These are phyloP conservation scores for Porites lutea DNA, from an alignment of 64 coral and sea anemone species.

Conservation along the genomic window DNA sequence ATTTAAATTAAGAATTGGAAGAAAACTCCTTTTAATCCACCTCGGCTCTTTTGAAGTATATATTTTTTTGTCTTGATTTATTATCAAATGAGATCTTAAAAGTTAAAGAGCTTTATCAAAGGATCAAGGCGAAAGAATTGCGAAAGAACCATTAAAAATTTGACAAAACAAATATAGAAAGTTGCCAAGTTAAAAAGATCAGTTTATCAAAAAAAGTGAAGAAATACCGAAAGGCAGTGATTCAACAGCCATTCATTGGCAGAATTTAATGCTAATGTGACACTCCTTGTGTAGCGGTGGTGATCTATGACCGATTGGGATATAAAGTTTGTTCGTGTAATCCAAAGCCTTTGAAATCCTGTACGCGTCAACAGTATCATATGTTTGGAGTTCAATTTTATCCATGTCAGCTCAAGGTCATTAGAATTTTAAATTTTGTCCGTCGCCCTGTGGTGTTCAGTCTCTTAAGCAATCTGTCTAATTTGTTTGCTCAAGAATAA, in stretches of 20 bases:
- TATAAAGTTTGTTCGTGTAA: neutral
- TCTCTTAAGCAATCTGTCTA: neutral
- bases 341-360: neutral
- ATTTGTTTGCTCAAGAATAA: constrained; percentile 25
- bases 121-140: neutral
- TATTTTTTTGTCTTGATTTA: neutral
- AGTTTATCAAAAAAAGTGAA: neutral
- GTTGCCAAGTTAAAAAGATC: no score
- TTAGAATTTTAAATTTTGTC: constrained; percentile 19
- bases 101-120: constrained; percentile 14
- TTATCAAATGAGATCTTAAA: neutral
- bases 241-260: neutral
- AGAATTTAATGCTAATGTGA: neutral
- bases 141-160: neutral
- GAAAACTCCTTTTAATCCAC: neutral
- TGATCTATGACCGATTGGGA: neutral
- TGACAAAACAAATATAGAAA: neutral
- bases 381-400: constrained; percentile 41
- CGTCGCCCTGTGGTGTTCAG: neutral
- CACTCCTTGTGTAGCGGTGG: neutral
- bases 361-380: neutral
- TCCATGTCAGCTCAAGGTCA: neutral
- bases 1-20: neutral
- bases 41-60: neutral
- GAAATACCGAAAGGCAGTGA: no score